A percentile compares a stretch with the other conserved stretches of the same genome.
Conservation (phyloP, 2,888 invertebrate genomes). For the Metellina segmentata region DNA sequence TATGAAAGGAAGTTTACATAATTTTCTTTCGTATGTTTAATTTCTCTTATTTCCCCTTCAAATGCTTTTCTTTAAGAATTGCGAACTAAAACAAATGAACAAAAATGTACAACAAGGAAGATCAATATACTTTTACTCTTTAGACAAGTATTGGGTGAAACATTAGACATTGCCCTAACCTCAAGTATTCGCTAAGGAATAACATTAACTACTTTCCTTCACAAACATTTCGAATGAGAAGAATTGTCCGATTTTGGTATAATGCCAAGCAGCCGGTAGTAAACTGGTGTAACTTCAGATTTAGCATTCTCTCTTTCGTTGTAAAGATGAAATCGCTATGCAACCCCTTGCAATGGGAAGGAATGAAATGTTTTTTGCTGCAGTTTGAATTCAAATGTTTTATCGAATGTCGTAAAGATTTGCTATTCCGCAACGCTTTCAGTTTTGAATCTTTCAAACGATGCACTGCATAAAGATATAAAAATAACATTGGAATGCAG, state of each 20-base stretch:
- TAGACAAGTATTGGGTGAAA: too few relatives aligned
- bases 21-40: too few relatives aligned
- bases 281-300: neutral
- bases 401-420: conserved; percentile 67
- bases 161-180: too few relatives aligned
- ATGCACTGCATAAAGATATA: conserved; percentile 38
- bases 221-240: neutral
- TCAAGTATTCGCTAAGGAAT: neutral
- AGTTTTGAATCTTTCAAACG: neutral
- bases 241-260: neutral
- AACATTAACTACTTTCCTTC: neutral
- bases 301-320: neutral
- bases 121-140: too few relatives aligned
- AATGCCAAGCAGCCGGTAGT: neutral
- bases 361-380: conserved; percentile 20
- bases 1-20: too few relatives aligned
- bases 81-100: too few relatives aligned
- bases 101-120: too few relatives aligned
- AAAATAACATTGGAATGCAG: conserved; percentile 52
- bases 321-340: conserved; percentile 11
- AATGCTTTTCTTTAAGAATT: too few relatives aligned
- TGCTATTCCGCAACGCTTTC: conserved; percentile 26
- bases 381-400: conserved; percentile 46
- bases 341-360: neutral
- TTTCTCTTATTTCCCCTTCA: too few relatives aligned